A percentile compares a stretch with the other conserved stretches of the same genome.
Conservation (phyloP, 1,140 invertebrate species). For the Temnothorax nylanderi region DNA sequence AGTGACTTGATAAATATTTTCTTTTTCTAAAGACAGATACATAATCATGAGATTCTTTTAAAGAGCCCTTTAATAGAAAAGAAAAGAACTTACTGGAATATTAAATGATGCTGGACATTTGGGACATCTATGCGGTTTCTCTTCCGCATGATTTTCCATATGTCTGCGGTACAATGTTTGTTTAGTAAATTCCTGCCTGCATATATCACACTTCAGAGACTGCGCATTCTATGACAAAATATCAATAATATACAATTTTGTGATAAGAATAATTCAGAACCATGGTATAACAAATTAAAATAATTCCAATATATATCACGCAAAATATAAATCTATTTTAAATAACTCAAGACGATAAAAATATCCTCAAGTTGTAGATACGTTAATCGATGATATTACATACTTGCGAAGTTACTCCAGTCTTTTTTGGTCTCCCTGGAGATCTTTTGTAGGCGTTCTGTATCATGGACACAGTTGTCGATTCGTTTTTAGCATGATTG, state of each 20-base stretch:
- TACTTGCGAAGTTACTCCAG: constrained; percentile 57
- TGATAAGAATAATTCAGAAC: neutral
- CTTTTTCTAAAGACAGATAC: neutral
- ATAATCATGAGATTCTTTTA: neutral
- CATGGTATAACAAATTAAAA: neutral
- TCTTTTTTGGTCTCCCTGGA: constrained; percentile 76
- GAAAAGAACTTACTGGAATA: constrained; percentile 83
- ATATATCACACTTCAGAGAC: constrained; percentile 86
- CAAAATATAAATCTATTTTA: constrained; percentile 13
- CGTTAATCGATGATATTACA: neutral
- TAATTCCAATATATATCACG: neutral
- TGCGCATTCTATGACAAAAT: constrained; percentile 66
- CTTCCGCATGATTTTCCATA: constrained; percentile 87
- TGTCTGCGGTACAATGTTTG: constrained; percentile 86
- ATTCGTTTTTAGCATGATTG: neutral
- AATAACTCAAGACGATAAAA: neutral
- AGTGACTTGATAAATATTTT: constrained; percentile 16
- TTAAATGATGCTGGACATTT: constrained; percentile 89
- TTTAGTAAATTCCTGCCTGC: constrained; percentile 86
- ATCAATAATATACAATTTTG: neutral
- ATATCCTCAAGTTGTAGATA: neutral
- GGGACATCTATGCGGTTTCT: constrained; percentile 88
- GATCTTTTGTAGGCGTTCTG: constrained; percentile 49
- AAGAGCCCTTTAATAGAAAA: neutral
- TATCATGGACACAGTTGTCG: neutral